Evolutionary conservation across 1,140 invertebrate genomes (phyloP), one percentile per base, ranked within the genome.

Genomic region (Danaus plexippus): DNA sequence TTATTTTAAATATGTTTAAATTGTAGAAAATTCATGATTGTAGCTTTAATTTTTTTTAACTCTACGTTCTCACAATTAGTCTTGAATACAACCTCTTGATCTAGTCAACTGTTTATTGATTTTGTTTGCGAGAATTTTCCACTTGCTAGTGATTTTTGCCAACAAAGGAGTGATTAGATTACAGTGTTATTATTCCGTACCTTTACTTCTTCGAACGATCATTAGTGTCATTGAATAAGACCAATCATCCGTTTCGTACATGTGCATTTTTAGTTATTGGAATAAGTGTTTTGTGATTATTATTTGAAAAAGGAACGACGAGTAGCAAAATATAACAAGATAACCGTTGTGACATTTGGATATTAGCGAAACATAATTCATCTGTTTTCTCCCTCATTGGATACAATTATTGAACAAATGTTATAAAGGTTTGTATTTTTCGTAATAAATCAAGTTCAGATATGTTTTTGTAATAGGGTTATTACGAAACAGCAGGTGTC

Each of bases 221-320:
- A 72, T 64, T 70, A 75, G 71, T 79, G 73, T 78, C 73, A 83
- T 81, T 77, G 72, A 63, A 74, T 62, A 73, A 70, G 65, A 79
- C 68, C 69, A 76, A 73, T 81, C 75, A 77, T 75, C 73, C 77
- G 71, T 81, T 80, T 75, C 69, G 56, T 73, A 71, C 71, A 77
- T 73, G 77, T 80, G 75, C 71, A 65, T 67, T 71, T 64, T 47
- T 66, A 59, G 64, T 66, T 61, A 69, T 74, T 53, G 42, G 47
- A 57, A 57, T 54, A 15, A 52, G 44, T 58, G 50, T 66, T 47
- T 61, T 60, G 59, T 69, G 61, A 52, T 66, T 49, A 56, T 41
- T 44, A 56, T 43, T 56, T 57, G 54, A 58, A 54, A 60, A 64
- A 64, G 47, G 49, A 61, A 59, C 58, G 52, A 66, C 56, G 54